These are phyloP conservation scores for Mormyrus hasselquistii DNA, from an alignment of 2,797 vertebrate genomes.

Conservation along the genomic window DNA sequence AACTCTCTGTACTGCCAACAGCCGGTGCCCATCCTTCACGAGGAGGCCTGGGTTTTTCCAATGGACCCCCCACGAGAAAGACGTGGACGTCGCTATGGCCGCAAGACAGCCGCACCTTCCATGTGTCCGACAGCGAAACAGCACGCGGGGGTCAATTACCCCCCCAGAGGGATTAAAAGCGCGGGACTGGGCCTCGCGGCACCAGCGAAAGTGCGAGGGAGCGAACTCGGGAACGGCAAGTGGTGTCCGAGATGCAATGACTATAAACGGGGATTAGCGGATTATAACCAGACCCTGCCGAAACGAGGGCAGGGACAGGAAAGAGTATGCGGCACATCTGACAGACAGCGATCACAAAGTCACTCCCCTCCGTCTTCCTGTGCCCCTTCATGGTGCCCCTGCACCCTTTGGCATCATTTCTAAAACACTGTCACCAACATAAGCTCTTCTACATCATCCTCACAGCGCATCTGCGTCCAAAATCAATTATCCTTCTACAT, in stretches of 20 bases:
- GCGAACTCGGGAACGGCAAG: background rate
- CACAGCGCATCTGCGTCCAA: background rate
- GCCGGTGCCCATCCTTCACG: background rate
- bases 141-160: background rate
- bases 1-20: background rate
- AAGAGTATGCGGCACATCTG: background rate
- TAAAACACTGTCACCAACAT: background rate
- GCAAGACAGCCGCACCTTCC: background rate
- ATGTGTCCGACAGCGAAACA: background rate
- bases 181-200: too few species aligned
- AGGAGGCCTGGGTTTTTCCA: background rate
- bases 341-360: background rate
- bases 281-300: background rate
- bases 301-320: background rate
- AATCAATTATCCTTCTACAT: background rate
- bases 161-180: background rate
- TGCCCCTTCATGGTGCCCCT: background rate
- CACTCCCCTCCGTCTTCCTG: background rate
- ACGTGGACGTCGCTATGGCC: background rate
- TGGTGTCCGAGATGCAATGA: background rate
- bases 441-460: background rate
- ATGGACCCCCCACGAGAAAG: background rate
- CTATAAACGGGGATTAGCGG: background rate
- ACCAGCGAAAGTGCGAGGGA: background rate
- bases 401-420: background rate